Percentiles rank a stretch among this genome's conserved stretches.
Conservation (phyloP, 2,888 invertebrate species). For the Athetis lepigone region DNA sequence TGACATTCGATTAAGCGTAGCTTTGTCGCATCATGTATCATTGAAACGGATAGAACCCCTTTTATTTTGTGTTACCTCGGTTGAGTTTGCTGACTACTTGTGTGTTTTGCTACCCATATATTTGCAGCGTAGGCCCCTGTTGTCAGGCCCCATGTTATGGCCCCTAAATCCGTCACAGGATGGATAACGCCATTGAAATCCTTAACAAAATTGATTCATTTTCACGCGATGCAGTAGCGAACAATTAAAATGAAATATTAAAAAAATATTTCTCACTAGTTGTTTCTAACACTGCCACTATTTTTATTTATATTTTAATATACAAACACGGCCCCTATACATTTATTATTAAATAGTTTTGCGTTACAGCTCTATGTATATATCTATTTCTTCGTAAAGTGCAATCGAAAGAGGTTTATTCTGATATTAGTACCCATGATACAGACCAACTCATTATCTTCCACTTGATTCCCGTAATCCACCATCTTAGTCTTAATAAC, state of each 20-base stretch:
- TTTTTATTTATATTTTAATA: slow-evolving; percentile 53
- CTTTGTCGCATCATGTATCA: slow-evolving; percentile 6
- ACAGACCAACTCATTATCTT: slow-evolving; percentile 72
- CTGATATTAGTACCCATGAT: slow-evolving; percentile 66
- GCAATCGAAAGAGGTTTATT: slow-evolving; percentile 64
- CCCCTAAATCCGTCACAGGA: slow-evolving; percentile 39
- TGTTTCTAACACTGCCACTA: slow-evolving; percentile 56
- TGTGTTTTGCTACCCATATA: slow-evolving; percentile 17
- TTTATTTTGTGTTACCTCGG: slow-evolving; percentile 16
- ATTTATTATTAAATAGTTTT: slow-evolving; percentile 50
- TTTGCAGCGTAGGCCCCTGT: slow-evolving; percentile 23
- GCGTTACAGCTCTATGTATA: slow-evolving; percentile 59
- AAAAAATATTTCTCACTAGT: slow-evolving; percentile 51
- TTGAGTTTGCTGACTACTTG: slow-evolving; percentile 18
- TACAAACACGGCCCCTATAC: slow-evolving; percentile 56
- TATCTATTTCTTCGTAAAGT: slow-evolving; percentile 61
- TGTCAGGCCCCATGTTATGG: slow-evolving; percentile 24
- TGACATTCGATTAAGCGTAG: slow-evolving; percentile 33
- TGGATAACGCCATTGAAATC: slow-evolving; percentile 29
- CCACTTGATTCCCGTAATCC: slow-evolving; percentile 87
- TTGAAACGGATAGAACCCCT: slow-evolving; percentile 21
- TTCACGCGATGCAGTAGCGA: slow-evolving; percentile 32
- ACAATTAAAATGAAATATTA: slow-evolving; percentile 46
- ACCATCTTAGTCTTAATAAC: slow-evolving; percentile 83
- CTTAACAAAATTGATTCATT: slow-evolving; percentile 22